Percentiles rank a stretch among this genome's conserved stretches.
Evolutionary conservation across 2,113 vertebrate species (phyloP).

Genomic region (Daboia siamensis): DNA sequence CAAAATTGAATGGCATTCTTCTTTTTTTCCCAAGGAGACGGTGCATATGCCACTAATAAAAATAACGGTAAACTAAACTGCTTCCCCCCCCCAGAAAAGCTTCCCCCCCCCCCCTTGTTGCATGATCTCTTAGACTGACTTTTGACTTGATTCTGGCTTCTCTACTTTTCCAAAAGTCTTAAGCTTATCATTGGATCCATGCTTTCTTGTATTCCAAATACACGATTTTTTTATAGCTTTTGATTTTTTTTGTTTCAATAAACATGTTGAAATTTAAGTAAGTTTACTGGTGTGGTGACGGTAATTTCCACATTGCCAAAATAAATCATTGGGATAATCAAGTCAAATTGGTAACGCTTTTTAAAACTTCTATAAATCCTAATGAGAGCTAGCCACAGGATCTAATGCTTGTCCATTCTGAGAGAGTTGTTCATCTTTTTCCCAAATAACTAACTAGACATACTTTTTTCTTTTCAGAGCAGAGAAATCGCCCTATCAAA

Average conservation of each 20-base stretch:
- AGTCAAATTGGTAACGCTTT: background rate
- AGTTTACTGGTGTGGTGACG: background rate
- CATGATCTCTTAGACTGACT: background rate
- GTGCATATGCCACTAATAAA: background rate
- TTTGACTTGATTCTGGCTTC: background rate
- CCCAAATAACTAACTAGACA: constrained; percentile 31
- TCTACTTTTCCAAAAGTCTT: background rate
- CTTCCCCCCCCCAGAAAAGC: background rate
- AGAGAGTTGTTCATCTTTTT: background rate
- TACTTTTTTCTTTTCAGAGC: constrained; percentile 53
- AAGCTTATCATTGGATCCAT: background rate
- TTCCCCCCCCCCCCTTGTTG: background rate
- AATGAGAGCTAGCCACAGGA: background rate
- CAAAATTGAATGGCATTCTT: background rate
- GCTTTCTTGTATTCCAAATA: background rate
- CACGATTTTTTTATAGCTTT: background rate
- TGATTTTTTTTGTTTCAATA: background rate
- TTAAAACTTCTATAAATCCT: background rate
- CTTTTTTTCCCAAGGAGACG: background rate
- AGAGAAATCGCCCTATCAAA: constrained; percentile 61
- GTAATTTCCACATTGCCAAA: background rate
- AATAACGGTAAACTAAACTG: background rate
- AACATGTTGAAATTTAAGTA: background rate
- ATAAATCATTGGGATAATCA: background rate
- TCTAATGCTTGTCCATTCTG: background rate